These are phyloP conservation scores for Diorhabda carinulata DNA, from an alignment of 1,140 invertebrate species.

Conservation along the genomic window DNA sequence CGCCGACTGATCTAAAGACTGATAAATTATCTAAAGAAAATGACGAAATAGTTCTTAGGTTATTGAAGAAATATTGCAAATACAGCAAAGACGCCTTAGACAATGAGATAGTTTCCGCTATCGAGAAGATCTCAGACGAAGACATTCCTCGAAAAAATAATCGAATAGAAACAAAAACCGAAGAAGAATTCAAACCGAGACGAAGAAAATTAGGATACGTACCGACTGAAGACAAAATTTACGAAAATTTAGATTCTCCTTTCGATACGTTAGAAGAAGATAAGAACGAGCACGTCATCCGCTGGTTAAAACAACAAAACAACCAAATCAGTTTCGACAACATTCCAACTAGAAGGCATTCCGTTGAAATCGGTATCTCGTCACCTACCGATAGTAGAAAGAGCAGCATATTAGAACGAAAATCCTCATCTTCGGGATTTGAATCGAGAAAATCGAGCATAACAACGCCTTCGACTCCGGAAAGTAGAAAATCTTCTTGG, in stretches of 20 bases:
- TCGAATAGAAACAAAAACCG: constrained; percentile 13
- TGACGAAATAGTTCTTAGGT: constrained; percentile 44
- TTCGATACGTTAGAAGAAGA: constrained; percentile 38
- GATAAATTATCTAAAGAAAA: constrained; percentile 38
- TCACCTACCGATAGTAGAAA: constrained; percentile 42
- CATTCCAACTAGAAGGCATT: constrained; percentile 31
- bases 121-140: constrained; percentile 38
- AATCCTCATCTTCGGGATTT: constrained; percentile 39
- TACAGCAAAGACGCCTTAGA: constrained; percentile 44
- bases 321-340: constrained; percentile 25
- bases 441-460: constrained; percentile 41
- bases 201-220: constrained; percentile 43
- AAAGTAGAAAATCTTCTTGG: constrained; percentile 37
- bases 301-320: constrained; percentile 47
- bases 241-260: constrained; percentile 40
- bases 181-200: constrained; percentile 25
- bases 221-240: constrained; percentile 42
- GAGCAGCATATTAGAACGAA: constrained; percentile 33
- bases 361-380: constrained; percentile 27
- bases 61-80: constrained; percentile 46
- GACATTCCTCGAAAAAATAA: constrained; percentile 8
- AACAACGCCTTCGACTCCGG: constrained; percentile 38
- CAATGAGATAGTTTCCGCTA: constrained; percentile 43
- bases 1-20: constrained; percentile 40
- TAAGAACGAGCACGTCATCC: constrained; percentile 44